Evolutionary conservation across 2,797 vertebrate species (phyloP), one percentile per base, ranked within the genome.

Genomic region (Luscinia megarhynchos): DNA sequence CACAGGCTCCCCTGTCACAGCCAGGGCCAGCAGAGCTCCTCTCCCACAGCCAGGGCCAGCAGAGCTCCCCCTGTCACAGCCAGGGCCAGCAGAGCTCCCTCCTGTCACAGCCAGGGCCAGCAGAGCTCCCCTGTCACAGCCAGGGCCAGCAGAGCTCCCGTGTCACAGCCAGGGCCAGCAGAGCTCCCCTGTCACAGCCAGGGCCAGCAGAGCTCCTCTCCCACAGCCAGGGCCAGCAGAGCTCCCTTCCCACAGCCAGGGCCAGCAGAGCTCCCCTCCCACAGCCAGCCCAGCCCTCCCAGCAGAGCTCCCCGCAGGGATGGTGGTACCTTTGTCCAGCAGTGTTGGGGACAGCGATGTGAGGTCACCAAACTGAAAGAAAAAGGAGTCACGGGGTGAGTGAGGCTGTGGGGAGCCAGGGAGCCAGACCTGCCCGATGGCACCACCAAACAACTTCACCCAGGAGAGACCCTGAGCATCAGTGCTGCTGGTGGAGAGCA

Each of bases 291-390:
- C 70, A 15, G 26, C 86, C 83, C 0, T 1, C 9, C 91, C 80
- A 15, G 32, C 6, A 9, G 46, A 32, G 14, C 57, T 45, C 70
- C 76, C 64, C 2, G 9, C 18, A 10, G 38, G 62, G n/a, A 55
- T 4, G 50, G 36, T 94, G 84, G 63, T 97, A 99, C 99, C 99
- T 99, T 99, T 99, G 92, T 99, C 99, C 92, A 99, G 98, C 68
- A 99, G 97, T 0, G 98, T 97, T 11, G 99, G 98, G 55, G 99
- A 99, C 98, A 99, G 98, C 8, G 98, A 98, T 66, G 97, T 98
- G 62, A 99, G 98, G 93, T 99, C 99, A 50, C 98, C 99, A 96
- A 99, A 99, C 99, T 99, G 98, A 26, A 98, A 98, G 78, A 45
- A 38, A 96, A 91, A 93, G 66, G 81, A 55, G 73, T 57, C 64